These are phyloP conservation scores for Eulemur rubriventer DNA, from an alignment of 2,797 vertebrate species.

Conservation along the genomic window DNA sequence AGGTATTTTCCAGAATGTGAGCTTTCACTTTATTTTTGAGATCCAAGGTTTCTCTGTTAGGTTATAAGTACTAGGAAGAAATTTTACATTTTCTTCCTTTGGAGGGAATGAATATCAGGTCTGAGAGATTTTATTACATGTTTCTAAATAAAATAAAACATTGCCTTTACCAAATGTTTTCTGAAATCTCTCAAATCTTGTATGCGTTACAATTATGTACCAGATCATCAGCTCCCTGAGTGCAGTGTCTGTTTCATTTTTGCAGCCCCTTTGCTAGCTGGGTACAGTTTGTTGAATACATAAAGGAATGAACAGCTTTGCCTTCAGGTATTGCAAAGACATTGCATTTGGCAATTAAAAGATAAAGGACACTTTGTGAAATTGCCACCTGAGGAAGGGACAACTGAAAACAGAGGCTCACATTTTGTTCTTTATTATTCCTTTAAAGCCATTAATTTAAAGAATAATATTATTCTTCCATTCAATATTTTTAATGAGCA, in stretches of 20 bases:
- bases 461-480: background rate
- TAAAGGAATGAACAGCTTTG: conserved; percentile 38
- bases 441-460: background rate
- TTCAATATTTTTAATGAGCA: background rate
- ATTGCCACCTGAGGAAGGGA: background rate
- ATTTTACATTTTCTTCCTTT: conserved; percentile 11
- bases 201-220: background rate
- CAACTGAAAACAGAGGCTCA: conserved; percentile 22
- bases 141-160: conserved; percentile 8
- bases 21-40: conserved; percentile 22
- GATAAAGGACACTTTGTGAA: conserved; percentile 2
- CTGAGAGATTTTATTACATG: conserved; percentile 12
- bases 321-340: background rate
- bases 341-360: background rate
- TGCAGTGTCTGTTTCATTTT: background rate
- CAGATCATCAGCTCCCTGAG: background rate
- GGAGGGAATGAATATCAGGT: background rate
- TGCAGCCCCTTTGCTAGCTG: background rate
- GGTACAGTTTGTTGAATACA: background rate
- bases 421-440: background rate
- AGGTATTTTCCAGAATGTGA: background rate
- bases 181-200: background rate
- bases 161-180: conserved; percentile 19
- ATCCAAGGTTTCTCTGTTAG: background rate
- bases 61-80: background rate